A percentile compares a stretch with the other conserved stretches of the same genome.
Evolutionary conservation across 1,140 invertebrate genomes (phyloP).

Genomic region (Megalopta genalis): DNA sequence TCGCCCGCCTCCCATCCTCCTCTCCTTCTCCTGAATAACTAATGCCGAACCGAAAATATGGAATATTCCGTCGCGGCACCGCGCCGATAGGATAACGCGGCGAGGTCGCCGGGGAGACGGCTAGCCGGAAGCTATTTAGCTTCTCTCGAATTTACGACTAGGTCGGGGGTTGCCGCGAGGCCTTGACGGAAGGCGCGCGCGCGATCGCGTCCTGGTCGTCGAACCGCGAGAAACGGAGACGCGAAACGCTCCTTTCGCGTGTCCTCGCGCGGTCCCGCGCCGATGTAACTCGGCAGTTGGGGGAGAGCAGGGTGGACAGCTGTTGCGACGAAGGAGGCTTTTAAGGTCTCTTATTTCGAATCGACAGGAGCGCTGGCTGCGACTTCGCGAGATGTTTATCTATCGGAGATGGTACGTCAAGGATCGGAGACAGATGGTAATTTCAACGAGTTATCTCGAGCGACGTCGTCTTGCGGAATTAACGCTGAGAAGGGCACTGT

Average conservation of each 20-base stretch:
- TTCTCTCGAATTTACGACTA: background rate
- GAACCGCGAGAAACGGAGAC: background rate
- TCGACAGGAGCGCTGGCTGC: too few relatives aligned
- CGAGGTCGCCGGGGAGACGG: background rate
- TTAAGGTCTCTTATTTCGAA: too few relatives aligned
- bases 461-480: too few relatives aligned
- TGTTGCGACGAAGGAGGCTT: too few relatives aligned
- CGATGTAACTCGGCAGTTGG: too few relatives aligned
- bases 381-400: too few relatives aligned
- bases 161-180: background rate
- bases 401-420: too few relatives aligned
- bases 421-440: too few relatives aligned
- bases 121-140: slow-evolving; percentile 1
- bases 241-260: background rate
- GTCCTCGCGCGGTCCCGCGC: too few relatives aligned
- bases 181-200: background rate
- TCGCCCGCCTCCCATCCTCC: too few relatives aligned
- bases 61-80: background rate
- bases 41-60: background rate
- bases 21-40: background rate
- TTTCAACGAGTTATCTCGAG: background rate
- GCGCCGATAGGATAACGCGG: background rate
- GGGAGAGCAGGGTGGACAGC: too few relatives aligned
- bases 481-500: too few relatives aligned
- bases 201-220: background rate